Conservation (phyloP, 2,888 invertebrate species). For the Agrotis segetum region DNA sequence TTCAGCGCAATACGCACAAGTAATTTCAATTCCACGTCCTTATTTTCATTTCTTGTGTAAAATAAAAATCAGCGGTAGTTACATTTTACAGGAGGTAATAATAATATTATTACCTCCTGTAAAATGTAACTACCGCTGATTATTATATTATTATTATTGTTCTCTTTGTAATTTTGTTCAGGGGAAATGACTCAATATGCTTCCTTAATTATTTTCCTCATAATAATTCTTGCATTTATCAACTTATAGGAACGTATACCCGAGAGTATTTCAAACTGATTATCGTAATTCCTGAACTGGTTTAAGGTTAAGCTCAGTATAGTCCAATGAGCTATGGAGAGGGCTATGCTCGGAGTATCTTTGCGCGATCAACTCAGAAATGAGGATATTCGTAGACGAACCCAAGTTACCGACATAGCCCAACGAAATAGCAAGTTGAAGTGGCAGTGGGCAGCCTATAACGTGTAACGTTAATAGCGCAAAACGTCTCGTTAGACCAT, state of each 20-base stretch:
- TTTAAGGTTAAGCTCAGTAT: too few species aligned
- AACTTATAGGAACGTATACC: background rate
- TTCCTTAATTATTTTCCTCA: conserved; percentile 22
- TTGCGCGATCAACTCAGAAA: too few species aligned
- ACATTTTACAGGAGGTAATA: conserved; percentile 1
- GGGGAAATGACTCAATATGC: conserved; percentile 37
- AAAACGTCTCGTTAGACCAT: too few species aligned
- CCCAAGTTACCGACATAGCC: too few species aligned
- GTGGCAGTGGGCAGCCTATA: too few species aligned
- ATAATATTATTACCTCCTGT: background rate
- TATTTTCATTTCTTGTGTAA: background rate
- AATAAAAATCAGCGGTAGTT: background rate
- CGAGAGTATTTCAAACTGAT: too few species aligned
- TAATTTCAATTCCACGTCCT: conserved; percentile 7
- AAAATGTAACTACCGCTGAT: background rate
- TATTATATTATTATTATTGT: conserved; percentile 10
- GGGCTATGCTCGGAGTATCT: too few species aligned
- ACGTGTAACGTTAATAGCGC: too few species aligned
- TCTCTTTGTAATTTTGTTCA: conserved; percentile 20
- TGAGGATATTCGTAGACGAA: too few species aligned
- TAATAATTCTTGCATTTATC: conserved; percentile 12
- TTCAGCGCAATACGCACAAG: background rate
- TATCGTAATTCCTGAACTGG: too few species aligned
- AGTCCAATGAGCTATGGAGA: too few species aligned
- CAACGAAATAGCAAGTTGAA: too few species aligned